Evolutionary conservation across 2,888 invertebrate species (phyloP).

Genomic region (Lottia gigantea): DNA sequence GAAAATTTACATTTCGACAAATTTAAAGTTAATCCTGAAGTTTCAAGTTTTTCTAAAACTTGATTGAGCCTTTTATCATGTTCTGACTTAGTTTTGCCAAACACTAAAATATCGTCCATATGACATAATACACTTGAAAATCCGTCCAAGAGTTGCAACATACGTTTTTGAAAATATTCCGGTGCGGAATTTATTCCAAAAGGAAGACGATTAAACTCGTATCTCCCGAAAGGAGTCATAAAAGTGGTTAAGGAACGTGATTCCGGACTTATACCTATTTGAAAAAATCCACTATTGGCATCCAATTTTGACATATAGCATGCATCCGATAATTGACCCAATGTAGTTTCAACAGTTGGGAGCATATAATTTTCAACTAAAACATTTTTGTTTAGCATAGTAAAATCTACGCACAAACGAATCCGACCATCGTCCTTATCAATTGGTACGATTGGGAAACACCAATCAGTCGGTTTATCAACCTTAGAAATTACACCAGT

Average conservation of each 20-base stretch:
- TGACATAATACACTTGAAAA: constrained; percentile 29
- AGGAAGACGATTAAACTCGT: constrained; percentile 32
- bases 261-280: constrained; percentile 18
- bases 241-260: constrained; percentile 35
- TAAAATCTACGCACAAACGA: neutral
- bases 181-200: constrained; percentile 62
- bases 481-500: neutral
- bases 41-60: constrained; percentile 15
- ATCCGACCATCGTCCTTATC: neutral
- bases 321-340: constrained; percentile 23
- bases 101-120: constrained; percentile 34
- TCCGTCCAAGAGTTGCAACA: constrained; percentile 45
- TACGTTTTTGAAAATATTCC: constrained; percentile 66
- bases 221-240: constrained; percentile 39
- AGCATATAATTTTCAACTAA: neutral
- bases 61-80: constrained; percentile 22
- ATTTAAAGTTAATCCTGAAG: constrained; percentile 27
- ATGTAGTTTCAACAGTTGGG: constrained; percentile 18
- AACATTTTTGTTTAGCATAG: neutral
- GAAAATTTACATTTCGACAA: constrained; percentile 30
- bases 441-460: neutral
- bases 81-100: constrained; percentile 12
- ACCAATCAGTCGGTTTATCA: neutral
- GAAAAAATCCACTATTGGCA: constrained; percentile 25
- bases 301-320: constrained; percentile 26